phyloP scores from a whole-genome alignment of 2,797 vertebrate genomes.

The Craterocephalus amniculus region DNA sequence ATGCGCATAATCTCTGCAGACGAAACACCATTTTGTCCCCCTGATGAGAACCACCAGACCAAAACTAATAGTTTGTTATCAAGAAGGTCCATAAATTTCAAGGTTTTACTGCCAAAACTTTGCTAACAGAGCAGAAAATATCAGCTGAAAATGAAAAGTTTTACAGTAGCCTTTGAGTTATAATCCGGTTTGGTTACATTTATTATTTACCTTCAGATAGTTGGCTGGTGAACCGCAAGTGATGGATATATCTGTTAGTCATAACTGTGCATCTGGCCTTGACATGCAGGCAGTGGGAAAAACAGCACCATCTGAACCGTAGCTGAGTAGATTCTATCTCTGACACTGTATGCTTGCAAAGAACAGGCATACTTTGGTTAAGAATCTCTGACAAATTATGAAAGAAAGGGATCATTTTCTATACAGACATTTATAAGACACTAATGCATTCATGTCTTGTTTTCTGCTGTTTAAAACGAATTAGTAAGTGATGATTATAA shows the following conservation, averaged over 20 bases:
- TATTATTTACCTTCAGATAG: background rate
- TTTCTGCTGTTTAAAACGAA: no score
- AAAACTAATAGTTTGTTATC: background rate
- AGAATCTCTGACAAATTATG: background rate
- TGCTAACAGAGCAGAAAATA: background rate
- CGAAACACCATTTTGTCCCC: background rate
- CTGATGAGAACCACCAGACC: background rate
- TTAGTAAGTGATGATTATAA: no score
- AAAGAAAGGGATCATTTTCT: background rate
- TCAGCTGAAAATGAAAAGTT: background rate
- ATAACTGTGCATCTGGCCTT: background rate
- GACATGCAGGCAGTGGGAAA: background rate
- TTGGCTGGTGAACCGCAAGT: background rate
- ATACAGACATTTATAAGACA: no score
- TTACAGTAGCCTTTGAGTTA: background rate
- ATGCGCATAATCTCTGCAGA: no score
- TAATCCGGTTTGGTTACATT: background rate
- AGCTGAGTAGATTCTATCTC: background rate
- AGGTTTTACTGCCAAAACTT: background rate
- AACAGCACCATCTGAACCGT: background rate
- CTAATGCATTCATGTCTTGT: no score
- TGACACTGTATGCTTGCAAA: background rate
- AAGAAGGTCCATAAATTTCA: background rate
- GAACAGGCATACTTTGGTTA: fast-evolving
- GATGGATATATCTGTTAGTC: background rate